Evolutionary conservation across 2,113 vertebrate genomes (phyloP).

Genomic region (Eclectus roratus): DNA sequence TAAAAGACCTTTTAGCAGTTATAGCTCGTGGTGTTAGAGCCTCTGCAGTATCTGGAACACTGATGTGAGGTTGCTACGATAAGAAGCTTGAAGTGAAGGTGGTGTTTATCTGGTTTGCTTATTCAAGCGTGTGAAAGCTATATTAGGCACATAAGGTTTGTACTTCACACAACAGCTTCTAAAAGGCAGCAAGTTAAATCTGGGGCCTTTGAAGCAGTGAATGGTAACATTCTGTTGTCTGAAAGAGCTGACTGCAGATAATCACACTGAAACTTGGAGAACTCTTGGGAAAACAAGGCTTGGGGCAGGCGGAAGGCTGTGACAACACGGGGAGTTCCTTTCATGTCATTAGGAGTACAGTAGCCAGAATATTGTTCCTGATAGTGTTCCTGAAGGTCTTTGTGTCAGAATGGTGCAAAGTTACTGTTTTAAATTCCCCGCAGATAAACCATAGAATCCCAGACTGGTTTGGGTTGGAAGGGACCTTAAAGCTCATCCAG

Average conservation of each 20-base stretch:
- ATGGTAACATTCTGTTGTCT: constrained; percentile 2
- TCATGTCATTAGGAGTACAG: fast-evolving
- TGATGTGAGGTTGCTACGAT: neutral
- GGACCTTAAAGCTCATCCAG: neutral
- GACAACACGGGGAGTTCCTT: neutral
- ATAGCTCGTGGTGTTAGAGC: neutral
- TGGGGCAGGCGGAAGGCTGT: fast-evolving
- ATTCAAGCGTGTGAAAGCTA: neutral
- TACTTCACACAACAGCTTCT: neutral
- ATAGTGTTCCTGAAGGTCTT: neutral
- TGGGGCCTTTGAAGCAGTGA: constrained; percentile 20
- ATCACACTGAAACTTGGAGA: neutral
- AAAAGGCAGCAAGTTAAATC: constrained; percentile 36
- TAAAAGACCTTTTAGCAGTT: neutral
- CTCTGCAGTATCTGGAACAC: neutral
- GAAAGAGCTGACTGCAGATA: neutral
- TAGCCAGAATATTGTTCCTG: neutral
- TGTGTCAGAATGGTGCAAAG: too few species aligned
- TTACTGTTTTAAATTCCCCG: neutral
- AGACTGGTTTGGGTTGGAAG: neutral
- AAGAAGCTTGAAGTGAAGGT: constrained; percentile 4
- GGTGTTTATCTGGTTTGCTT: constrained; percentile 24
- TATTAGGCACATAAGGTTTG: constrained; percentile 29
- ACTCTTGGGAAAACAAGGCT: neutral
- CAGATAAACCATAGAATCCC: neutral